Evolutionary conservation across 2,888 invertebrate species (phyloP).

Genomic region (Stictocephala bisonia): DNA sequence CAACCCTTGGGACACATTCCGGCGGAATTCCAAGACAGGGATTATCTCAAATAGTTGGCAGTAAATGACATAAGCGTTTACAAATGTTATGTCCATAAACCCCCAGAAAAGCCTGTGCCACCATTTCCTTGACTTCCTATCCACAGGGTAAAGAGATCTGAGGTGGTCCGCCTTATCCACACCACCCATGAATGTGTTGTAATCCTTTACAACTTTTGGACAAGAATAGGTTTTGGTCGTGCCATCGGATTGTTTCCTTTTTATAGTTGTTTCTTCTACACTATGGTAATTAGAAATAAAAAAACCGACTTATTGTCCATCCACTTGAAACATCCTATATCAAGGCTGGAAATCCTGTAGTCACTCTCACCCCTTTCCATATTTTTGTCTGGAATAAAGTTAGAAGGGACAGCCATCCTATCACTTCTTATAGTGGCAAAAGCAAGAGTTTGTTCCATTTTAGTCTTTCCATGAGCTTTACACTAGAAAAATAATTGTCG

Average conservation of each 20-base stretch:
- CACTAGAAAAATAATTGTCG: constrained; percentile 51
- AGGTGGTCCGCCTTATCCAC: constrained; percentile 52
- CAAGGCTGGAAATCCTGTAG: constrained; percentile 43
- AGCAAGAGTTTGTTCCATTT: constrained; percentile 42
- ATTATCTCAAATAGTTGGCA: too few relatives aligned
- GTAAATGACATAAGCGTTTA: too few relatives aligned
- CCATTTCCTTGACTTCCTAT: constrained; percentile 56
- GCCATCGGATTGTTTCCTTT: constrained; percentile 47
- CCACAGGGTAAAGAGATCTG: constrained; percentile 46
- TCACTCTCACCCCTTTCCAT: constrained; percentile 55
- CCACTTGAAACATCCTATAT: constrained; percentile 49
- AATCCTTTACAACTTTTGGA: constrained; percentile 53
- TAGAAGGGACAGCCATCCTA: constrained; percentile 41
- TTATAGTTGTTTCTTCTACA: constrained; percentile 51
- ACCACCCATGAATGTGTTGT: constrained; percentile 55
- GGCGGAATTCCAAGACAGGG: too few relatives aligned
- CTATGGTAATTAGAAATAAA: constrained; percentile 50
- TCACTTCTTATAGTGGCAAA: constrained; percentile 48
- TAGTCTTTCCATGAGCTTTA: constrained; percentile 44
- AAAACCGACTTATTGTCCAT: constrained; percentile 48
- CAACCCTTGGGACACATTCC: too few relatives aligned
- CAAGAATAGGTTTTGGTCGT: constrained; percentile 47
- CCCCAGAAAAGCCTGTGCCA: constrained; percentile 59
- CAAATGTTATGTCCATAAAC: too few relatives aligned
- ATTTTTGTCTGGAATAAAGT: constrained; percentile 19